Percentiles rank a stretch among this genome's conserved stretches.
Conservation (phyloP, 1,140 invertebrate genomes). For the Diorhabda carinulata region DNA sequence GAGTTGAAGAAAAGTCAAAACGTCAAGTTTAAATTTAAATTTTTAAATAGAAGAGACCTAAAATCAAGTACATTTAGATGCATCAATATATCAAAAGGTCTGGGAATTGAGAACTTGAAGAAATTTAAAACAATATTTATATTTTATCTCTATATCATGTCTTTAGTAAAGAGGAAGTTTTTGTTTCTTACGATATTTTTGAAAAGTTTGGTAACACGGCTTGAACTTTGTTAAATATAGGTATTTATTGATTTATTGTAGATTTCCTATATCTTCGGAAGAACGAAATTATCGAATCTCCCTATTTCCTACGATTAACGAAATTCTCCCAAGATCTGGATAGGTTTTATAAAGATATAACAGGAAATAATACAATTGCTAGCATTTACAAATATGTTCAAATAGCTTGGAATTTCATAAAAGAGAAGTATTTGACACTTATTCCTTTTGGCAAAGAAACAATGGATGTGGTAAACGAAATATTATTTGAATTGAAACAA, state of each 20-base stretch:
- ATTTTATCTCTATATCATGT: too few species aligned
- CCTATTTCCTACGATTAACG: constrained; percentile 72
- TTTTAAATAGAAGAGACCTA: too few species aligned
- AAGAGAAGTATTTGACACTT: constrained; percentile 68
- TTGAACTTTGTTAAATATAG: background rate
- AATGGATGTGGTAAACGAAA: constrained; percentile 65
- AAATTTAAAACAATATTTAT: too few species aligned
- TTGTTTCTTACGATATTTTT: too few species aligned
- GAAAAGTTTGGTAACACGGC: too few species aligned
- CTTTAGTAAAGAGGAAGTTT: too few species aligned
- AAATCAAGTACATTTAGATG: too few species aligned
- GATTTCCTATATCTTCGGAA: constrained; percentile 77
- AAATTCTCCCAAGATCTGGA: constrained; percentile 78
- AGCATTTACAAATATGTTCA: constrained; percentile 72
- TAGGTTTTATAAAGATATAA: constrained; percentile 69
- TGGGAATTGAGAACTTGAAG: too few species aligned
- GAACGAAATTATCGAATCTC: constrained; percentile 72
- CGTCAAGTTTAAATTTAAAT: too few species aligned
- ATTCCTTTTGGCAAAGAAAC: constrained; percentile 76
- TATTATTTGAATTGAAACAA: constrained; percentile 63
- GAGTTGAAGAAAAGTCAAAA: too few species aligned
- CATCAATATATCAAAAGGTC: too few species aligned
- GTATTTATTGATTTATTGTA: constrained; percentile 41
- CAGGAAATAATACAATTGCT: constrained; percentile 64
- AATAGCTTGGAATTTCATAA: constrained; percentile 63